Base-by-base conservation (phyloP, 2,113 vertebrate species). In the Thunnus maccoyii region DNA sequence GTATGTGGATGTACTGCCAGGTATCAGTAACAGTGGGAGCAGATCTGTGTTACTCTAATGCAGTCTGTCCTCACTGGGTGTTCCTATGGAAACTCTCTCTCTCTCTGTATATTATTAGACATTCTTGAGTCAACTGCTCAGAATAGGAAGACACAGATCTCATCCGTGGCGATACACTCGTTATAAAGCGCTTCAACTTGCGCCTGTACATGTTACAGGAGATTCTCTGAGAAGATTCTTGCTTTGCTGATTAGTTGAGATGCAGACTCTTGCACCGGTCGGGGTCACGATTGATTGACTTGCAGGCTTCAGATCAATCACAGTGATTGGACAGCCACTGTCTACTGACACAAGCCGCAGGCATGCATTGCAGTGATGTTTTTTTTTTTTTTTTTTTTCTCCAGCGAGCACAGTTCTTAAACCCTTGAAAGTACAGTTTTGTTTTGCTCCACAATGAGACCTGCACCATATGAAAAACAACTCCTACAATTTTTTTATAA, bases 71-170 rank as follows among this genome's bases (percentile, higher is more conserved):
- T 92, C 79, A 5, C 89, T 78, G 92, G 93, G 91, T 92, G 92
- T 94, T 94, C 93, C 93, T 94, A 94, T 94, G 93, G 91, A 94
- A 94, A 94, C 93, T 92, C 87, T 86, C 84, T 86, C 75, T 78
- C 82, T 83, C 83, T 85, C 84, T 76, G 86, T 92, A 82, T 92
- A 94, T 94, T 90, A 92, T 94, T 92, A 93, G 92, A 90, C 84
- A 84, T 88, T 85, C 82, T 87, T 63, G 66, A 89, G 88, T 92
- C 88, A 85, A 85, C 80, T 30, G 88, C 88, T 89, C 83, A 86
- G 85, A 92, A 88, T 86, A 92, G 88, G 88, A 83, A 84, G 85
- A 90, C 76, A 79, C 77, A 84, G 78, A 89, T 91, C 91, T 72
- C 73, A 84, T 88, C 69, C 82, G 56, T 78, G 70, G 81, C 64